Percentiles rank a stretch among this genome's conserved stretches.
phyloP scores from a whole-genome alignment of 2,113 vertebrate species.

The Hippopotamus amphibius region DNA sequence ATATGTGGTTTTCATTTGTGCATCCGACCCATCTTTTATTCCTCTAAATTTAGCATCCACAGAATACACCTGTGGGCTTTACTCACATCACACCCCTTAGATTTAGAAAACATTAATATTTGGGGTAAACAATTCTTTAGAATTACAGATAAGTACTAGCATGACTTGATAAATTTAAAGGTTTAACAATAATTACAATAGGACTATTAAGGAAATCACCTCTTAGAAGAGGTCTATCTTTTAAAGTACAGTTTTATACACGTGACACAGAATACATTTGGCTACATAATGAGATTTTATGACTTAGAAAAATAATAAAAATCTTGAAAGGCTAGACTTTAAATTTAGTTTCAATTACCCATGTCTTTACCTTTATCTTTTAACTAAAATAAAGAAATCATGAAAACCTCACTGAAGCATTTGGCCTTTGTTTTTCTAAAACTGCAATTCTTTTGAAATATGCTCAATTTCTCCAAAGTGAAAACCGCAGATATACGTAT shows the following conservation, averaged over 20 bases:
- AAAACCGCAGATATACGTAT: conserved; percentile 52
- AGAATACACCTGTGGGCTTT: not conserved
- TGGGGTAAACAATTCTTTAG: conserved; percentile 33
- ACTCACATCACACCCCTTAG: not conserved
- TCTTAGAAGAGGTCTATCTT: conserved; percentile 20
- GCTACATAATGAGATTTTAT: conserved; percentile 47
- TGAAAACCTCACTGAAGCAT: conserved; percentile 34
- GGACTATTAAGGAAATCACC: conserved; percentile 27
- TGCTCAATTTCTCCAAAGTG: conserved; percentile 44
- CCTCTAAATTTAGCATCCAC: conserved; percentile 17
- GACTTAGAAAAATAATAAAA: conserved; percentile 49
- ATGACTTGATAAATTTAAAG: conserved; percentile 54
- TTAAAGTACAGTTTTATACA: conserved; percentile 38
- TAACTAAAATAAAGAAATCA: not conserved
- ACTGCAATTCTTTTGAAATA: conserved; percentile 55
- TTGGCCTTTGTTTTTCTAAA: conserved; percentile 45
- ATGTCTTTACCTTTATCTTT: conserved; percentile 39
- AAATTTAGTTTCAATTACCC: conserved; percentile 55
- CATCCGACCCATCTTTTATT: not conserved
- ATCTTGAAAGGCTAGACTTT: conserved; percentile 57
- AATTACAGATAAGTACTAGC: conserved; percentile 26
- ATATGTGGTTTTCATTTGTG: conserved; percentile 38
- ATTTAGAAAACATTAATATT: conserved; percentile 51
- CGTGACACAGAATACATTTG: not conserved
- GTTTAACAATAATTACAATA: conserved; percentile 43